Base-by-base conservation (phyloP, 2,888 invertebrate species). In the Brachylomia viminalis region DNA sequence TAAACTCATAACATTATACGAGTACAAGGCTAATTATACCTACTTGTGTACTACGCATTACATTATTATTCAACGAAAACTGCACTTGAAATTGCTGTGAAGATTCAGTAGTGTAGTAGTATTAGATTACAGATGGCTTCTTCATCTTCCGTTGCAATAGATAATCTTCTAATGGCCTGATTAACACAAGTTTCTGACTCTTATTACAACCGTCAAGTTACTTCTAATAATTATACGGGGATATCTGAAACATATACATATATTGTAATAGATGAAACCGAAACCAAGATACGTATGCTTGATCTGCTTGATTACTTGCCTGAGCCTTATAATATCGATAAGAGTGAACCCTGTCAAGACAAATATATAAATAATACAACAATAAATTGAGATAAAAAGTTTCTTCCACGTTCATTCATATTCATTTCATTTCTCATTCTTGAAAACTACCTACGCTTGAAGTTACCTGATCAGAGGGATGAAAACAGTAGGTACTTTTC, bases 1-100 rank as follows among this genome's bases (percentile, higher is more conserved):
- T 49, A 56, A 11, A 56, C 30, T 30, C n/a, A 17, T 54, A 47
- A 54, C 38, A 72, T 49, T 49, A 72, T 42, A 54, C n/a, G n/a
- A n/a, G n/a, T n/a, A n/a, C 38, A 38, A 69, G 52, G 1, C 38
- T 61, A 70, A 62, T 71, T 30, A 56, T 30, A 33, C 20, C 20
- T 33, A 27, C 30, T 20, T 11, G n/a, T 11, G 42, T 33, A 45
- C 58, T 45, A 1, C 4, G 42, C 11, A 33, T 49, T 59, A 52
- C 8, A 45, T 15, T 38, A 17, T n/a, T 64, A n/a, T n/a, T n/a
- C n/a, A n/a, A n/a, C n/a, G n/a, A n/a, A n/a, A n/a, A n/a, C n/a
- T n/a, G n/a, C n/a, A n/a, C n/a, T n/a, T n/a, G n/a, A n/a, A n/a
- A n/a, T n/a, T n/a, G n/a, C n/a, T n/a, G n/a, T n/a, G n/a, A n/a